phyloP scores from a whole-genome alignment of 1,140 invertebrate species.

The Rhizoglyphus robini region DNA sequence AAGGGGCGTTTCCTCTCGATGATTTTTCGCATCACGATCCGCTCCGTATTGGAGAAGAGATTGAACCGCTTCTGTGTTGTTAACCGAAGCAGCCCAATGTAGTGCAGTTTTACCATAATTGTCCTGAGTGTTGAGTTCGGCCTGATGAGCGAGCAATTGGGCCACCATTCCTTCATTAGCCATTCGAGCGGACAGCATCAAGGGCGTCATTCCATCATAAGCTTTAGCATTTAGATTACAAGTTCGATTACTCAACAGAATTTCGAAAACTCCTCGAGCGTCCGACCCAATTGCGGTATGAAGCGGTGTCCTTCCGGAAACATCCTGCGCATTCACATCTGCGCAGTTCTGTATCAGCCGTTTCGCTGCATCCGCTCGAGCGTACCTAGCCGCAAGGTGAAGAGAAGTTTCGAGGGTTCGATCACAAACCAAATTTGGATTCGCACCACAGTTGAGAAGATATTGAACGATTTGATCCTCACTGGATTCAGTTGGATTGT shows the following conservation, averaged over 20 bases:
- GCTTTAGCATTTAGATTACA: constrained; percentile 86
- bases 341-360: constrained; percentile 78
- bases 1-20: constrained; percentile 88
- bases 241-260: constrained; percentile 71
- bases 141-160: constrained; percentile 80
- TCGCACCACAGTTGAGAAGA: constrained; percentile 73
- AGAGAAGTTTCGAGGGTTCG: constrained; percentile 86
- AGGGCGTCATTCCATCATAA: constrained; percentile 85
- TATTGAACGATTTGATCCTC: constrained; percentile 50
- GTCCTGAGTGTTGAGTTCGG: constrained; percentile 87
- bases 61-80: constrained; percentile 84
- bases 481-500: background rate
- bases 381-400: constrained; percentile 80
- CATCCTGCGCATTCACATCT: constrained; percentile 84
- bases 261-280: constrained; percentile 88
- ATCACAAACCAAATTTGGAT: constrained; percentile 79
- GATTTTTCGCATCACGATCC: constrained; percentile 87
- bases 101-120: constrained; percentile 83
- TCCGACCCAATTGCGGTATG: constrained; percentile 89
- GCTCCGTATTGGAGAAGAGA: constrained; percentile 78
- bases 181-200: constrained; percentile 76
- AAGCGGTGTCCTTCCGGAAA: constrained; percentile 78
- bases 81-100: constrained; percentile 91
- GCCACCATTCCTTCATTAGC: constrained; percentile 84
- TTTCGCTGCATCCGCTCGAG: constrained; percentile 83